These are phyloP conservation scores for Lepilemur septentrionalis DNA, from an alignment of 2,797 vertebrate genomes.

Conservation along the genomic window DNA sequence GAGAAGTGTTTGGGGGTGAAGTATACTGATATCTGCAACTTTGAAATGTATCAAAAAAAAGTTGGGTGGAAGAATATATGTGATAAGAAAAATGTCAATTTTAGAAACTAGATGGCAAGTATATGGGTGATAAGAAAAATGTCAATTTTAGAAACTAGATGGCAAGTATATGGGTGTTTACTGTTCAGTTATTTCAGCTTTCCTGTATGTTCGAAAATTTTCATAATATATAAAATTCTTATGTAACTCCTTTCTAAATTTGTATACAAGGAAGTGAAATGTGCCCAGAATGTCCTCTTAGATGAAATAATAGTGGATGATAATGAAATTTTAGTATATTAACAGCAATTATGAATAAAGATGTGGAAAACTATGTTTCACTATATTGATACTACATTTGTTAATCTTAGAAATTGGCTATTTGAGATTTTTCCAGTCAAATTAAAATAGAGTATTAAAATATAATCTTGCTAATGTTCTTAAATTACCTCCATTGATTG, in stretches of 20 bases:
- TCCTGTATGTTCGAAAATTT: neutral
- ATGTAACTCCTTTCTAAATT: neutral
- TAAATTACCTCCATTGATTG: neutral
- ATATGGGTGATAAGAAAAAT: neutral
- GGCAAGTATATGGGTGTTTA: neutral
- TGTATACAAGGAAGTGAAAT: neutral
- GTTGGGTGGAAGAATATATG: neutral
- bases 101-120: neutral
- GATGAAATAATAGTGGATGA: neutral
- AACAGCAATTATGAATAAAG: neutral
- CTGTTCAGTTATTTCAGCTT: neutral
- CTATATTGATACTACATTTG: neutral
- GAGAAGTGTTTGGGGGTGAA: neutral
- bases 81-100: neutral
- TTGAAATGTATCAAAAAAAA: neutral
- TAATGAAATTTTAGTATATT: neutral
- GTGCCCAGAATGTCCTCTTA: neutral
- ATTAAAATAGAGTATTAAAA: neutral
- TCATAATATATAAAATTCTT: neutral
- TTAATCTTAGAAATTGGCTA: neutral
- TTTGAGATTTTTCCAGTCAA: constrained; percentile 22
- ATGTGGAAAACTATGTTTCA: neutral
- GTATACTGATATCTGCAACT: neutral
- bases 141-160: neutral
- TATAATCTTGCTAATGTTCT: neutral